These are phyloP conservation scores for Phylloscopus trochilus DNA, from an alignment of 2,113 vertebrate species.

Conservation along the genomic window DNA sequence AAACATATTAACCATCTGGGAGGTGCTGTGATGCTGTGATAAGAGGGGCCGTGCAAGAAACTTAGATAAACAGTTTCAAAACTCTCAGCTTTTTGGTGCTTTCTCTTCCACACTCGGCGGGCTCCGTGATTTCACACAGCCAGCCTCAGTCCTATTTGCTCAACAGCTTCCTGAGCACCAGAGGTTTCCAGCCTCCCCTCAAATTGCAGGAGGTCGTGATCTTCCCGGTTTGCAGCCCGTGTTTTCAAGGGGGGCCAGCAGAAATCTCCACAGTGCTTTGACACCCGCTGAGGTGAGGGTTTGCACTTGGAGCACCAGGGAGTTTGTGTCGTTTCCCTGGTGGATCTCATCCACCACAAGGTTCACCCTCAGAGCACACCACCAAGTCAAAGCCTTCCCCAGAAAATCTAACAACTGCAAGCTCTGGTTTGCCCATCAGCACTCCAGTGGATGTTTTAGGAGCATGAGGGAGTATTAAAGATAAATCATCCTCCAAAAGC, in stretches of 20 bases:
- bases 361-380: neutral
- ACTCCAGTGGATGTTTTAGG: neutral
- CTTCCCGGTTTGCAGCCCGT: neutral
- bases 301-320: neutral
- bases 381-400: neutral
- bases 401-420: neutral
- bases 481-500: neutral
- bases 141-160: neutral
- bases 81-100: neutral
- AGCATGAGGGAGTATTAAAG: neutral
- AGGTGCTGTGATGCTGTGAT: constrained; percentile 14
- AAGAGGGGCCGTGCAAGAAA: constrained; percentile 17
- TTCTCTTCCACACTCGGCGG: neutral
- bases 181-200: neutral
- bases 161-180: neutral
- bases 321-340: neutral
- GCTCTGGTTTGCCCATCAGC: neutral
- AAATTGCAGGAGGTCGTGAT: neutral
- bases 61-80: constrained; percentile 42
- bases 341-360: neutral
- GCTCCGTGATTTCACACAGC: neutral
- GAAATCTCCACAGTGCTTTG: neutral
- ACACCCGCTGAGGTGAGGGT: neutral
- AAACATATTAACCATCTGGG: neutral
- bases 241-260: neutral